Base-by-base conservation (phyloP, 2,113 vertebrate species). In the Gorilla gorilla region DNA sequence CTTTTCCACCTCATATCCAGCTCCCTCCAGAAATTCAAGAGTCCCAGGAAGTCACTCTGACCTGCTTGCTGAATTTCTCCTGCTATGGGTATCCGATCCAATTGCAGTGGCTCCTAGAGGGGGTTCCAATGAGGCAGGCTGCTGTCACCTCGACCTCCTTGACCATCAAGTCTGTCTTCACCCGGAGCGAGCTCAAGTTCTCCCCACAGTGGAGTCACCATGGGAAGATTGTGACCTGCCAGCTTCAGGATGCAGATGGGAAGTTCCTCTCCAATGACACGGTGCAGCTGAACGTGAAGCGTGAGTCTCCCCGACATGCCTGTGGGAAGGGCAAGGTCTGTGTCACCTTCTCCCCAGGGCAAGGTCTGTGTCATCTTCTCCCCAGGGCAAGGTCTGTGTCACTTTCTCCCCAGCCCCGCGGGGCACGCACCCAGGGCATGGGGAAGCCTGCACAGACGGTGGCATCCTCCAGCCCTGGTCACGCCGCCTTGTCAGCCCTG, bases 61-160 rank as follows among this genome's bases (percentile, higher is more conserved):
- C 55, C 48, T 98, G 98, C 91, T n/a, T 0, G 1, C 78, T 98
- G 96, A 75, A 95, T 38, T 96, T 95, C 4, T 0, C 85, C 93
- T 98, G 98, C 79, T 2, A 1, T 30, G 66, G 0, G 25, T 93
- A 97, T 16, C n/a, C 45, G 10, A 38, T 96, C 25, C 9, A 13
- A 30, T n/a, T 96, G 43, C 8, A 1, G 30, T 98, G 98, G 97
- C 76, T 17, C 73, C 66, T 93, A 81, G 14, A 92, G 4, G 68
- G 8, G 8, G 11, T 3, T 32, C 52, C 2, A 14, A 6, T 64
- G 61, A 6, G 27, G 30, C 12, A 9, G 27, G 0, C 4, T 0
- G 5, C 0, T 9, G 3, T 0, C 38, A 5, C 5, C 66, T 23
- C 1, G 0, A 48, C 10, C 30, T 3, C 2, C 72, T 30, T 78